Percentiles rank a stretch among this genome's conserved stretches.
phyloP scores from a whole-genome alignment of 2,113 vertebrate species.

The Euleptes europaea region DNA sequence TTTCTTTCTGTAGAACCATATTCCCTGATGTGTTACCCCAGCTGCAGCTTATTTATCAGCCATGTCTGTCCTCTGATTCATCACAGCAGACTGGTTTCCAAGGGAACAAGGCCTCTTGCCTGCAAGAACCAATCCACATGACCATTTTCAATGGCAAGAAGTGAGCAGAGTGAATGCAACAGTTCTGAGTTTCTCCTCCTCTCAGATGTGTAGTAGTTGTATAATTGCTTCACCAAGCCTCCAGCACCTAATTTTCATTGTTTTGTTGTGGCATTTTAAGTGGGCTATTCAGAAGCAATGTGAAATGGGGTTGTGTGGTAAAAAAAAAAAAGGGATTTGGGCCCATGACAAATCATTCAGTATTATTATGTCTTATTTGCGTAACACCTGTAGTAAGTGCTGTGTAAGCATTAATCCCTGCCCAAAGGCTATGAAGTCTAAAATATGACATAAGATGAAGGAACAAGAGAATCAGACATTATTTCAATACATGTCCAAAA shows the following conservation, averaged over 20 bases:
- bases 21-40: constrained; percentile 10
- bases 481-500: neutral
- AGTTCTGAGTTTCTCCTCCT: neutral
- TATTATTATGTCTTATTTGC: too few relatives aligned
- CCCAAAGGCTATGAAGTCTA: neutral
- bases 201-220: neutral
- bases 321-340: neutral
- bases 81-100: neutral
- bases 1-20: neutral
- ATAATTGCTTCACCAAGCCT: neutral
- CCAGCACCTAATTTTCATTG: neutral
- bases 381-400: too few relatives aligned
- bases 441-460: neutral
- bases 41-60: constrained; percentile 4
- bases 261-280: neutral
- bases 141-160: neutral
- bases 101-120: neutral
- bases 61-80: constrained; percentile 2
- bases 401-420: neutral
- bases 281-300: neutral
- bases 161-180: neutral
- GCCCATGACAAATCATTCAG: too few relatives aligned
- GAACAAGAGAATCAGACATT: neutral
- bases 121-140: neutral
- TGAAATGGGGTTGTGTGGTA: neutral